A percentile compares a stretch with the other conserved stretches of the same genome.
Conservation (phyloP, 1,140 invertebrate genomes). For the Drosophila punjabiensis region DNA sequence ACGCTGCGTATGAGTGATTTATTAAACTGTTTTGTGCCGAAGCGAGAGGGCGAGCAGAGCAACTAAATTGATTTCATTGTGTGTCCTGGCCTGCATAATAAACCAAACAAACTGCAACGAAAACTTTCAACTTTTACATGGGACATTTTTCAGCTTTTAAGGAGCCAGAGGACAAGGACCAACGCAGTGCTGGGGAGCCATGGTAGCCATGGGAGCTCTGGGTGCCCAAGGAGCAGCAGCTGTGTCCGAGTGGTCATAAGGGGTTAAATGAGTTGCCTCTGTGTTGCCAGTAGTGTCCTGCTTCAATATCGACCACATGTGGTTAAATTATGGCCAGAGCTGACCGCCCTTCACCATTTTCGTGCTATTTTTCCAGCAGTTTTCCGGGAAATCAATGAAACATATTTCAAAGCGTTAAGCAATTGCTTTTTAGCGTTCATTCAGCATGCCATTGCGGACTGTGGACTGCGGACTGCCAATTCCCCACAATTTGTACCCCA, state of each 20-base stretch:
- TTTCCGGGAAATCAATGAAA: slow-evolving; percentile 78
- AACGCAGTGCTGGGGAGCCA: background rate
- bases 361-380: slow-evolving; percentile 61
- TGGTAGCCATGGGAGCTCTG: background rate
- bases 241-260: slow-evolving; percentile 67
- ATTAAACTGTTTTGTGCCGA: slow-evolving; percentile 59
- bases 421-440: slow-evolving; percentile 69
- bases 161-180: slow-evolving; percentile 49
- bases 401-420: slow-evolving; percentile 74
- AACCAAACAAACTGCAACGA: slow-evolving; percentile 58
- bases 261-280: slow-evolving; percentile 69
- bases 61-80: slow-evolving; percentile 73
- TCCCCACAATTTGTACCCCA: slow-evolving; percentile 21
- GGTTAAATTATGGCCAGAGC: slow-evolving; percentile 76
- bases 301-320: slow-evolving; percentile 80
- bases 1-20: slow-evolving; percentile 81
- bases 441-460: slow-evolving; percentile 27
- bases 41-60: slow-evolving; percentile 18
- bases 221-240: slow-evolving; percentile 30
- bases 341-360: slow-evolving; percentile 40
- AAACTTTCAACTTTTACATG: slow-evolving; percentile 34
- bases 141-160: slow-evolving; percentile 59
- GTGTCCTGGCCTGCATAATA: slow-evolving; percentile 61
- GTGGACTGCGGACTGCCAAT: slow-evolving; percentile 13
- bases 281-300: slow-evolving; percentile 25